Conservation (phyloP, 1,140 invertebrate genomes). For the Megalonaias nervosa region DNA sequence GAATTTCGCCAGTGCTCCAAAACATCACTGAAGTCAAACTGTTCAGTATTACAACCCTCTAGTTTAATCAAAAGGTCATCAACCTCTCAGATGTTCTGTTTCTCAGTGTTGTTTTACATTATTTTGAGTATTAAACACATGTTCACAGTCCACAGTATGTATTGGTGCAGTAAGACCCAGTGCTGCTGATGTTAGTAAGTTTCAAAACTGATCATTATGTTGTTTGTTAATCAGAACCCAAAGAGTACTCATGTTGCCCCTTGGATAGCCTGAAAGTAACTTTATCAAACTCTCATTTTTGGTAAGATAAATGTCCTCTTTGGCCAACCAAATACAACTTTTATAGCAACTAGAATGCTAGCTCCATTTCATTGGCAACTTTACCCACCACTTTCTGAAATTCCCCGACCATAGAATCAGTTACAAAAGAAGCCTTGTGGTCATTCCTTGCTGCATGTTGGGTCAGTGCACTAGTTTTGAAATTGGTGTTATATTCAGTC, state of each 20-base stretch:
- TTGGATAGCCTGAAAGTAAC: constrained; percentile 3
- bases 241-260: background rate
- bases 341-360: too few relatives aligned
- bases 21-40: background rate
- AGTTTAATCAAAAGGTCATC: constrained; percentile 2
- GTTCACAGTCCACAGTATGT: constrained; percentile 8
- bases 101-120: background rate
- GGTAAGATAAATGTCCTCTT: too few relatives aligned
- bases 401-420: too few relatives aligned
- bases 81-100: constrained; percentile 6
- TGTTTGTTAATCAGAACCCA: constrained; percentile 9
- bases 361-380: too few relatives aligned
- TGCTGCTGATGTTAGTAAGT: background rate
- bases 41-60: background rate
- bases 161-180: background rate
- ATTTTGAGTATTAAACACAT: constrained; percentile 10
- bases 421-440: too few relatives aligned
- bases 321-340: too few relatives aligned
- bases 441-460: too few relatives aligned
- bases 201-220: background rate
- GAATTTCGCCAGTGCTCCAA: background rate
- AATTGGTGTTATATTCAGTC: too few relatives aligned
- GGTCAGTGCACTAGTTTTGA: too few relatives aligned
- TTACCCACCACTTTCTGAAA: too few relatives aligned
- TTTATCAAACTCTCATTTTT: too few relatives aligned